Conservation (phyloP, 2,797 vertebrate species). For the Uromys caudimaculatus region DNA sequence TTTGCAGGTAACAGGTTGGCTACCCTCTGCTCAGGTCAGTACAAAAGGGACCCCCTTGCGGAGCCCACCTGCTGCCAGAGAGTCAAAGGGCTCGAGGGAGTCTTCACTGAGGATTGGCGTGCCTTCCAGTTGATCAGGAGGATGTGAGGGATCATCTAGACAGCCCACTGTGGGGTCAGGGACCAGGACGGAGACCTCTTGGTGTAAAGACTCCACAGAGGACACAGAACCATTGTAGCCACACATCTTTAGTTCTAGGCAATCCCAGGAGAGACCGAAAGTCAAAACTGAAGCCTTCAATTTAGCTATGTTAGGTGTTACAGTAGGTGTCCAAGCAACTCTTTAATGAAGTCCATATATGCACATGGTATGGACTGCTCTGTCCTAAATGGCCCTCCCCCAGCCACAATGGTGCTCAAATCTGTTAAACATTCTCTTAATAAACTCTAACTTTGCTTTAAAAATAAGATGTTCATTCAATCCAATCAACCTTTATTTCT, state of each 20-base stretch:
- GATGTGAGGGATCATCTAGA: conserved; percentile 85
- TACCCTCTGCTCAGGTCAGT: not conserved
- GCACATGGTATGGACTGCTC: not conserved
- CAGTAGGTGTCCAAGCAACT: not conserved
- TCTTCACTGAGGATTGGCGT: conserved; percentile 85
- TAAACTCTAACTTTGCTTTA: not conserved
- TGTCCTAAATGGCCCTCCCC: not conserved
- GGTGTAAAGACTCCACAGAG: conserved; percentile 80
- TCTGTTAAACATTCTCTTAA: not conserved
- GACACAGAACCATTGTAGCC: conserved; percentile 82
- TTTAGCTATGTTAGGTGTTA: conserved; percentile 3
- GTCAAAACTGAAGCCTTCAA: conserved; percentile 42
- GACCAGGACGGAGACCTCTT: conserved; percentile 82
- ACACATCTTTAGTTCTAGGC: conserved; percentile 86
- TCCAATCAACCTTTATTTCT: conserved; percentile 48
- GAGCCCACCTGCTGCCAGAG: conserved; percentile 84
- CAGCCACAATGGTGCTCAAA: not conserved
- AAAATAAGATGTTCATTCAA: conserved; percentile 51
- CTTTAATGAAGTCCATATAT: not conserved
- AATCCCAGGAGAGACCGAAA: conserved; percentile 59
- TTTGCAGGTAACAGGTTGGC: not conserved
- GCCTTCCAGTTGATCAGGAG: conserved; percentile 85
- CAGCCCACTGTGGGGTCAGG: conserved; percentile 81
- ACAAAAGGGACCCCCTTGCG: not conserved
- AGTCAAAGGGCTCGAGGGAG: conserved; percentile 87